These are phyloP conservation scores for Amblyjoppa fuscipennis DNA, from an alignment of 2,888 invertebrate genomes.

Conservation along the genomic window DNA sequence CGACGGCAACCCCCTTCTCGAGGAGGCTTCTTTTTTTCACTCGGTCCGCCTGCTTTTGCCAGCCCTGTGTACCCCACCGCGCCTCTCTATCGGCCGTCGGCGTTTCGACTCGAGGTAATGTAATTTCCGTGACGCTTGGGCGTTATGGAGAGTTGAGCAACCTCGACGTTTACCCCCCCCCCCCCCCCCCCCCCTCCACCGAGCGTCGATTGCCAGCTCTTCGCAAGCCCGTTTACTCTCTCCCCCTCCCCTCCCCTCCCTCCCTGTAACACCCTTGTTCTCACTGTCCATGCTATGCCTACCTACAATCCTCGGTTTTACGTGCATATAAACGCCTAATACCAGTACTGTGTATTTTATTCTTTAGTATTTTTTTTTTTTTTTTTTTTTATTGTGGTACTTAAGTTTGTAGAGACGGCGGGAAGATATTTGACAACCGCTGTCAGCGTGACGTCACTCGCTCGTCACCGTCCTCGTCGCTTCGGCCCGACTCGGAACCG, in stretches of 20 bases:
- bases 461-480: slow-evolving; percentile 8
- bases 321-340: slow-evolving; percentile 3
- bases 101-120: slow-evolving; percentile 77
- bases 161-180: slow-evolving; percentile 72
- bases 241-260: background rate
- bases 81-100: slow-evolving; percentile 66
- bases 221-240: slow-evolving; percentile 40
- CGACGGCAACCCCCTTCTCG: background rate
- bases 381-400: background rate
- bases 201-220: slow-evolving; percentile 35
- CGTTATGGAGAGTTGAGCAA: slow-evolving; percentile 79
- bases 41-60: background rate
- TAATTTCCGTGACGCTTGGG: slow-evolving; percentile 75
- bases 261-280: background rate
- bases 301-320: slow-evolving; percentile 29
- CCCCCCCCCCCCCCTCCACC: slow-evolving; percentile 12
- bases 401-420: background rate
- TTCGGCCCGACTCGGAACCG: background rate
- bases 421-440: slow-evolving; percentile 25
- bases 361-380: background rate
- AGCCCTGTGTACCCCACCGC: slow-evolving; percentile 31
- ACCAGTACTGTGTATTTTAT: slow-evolving; percentile 6
- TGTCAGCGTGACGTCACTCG: slow-evolving; percentile 32
- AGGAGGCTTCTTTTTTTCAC: slow-evolving; percentile 4
- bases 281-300: slow-evolving; percentile 13